Base-by-base conservation (phyloP, 1,140 invertebrate species). In the Apis dorsata region DNA sequence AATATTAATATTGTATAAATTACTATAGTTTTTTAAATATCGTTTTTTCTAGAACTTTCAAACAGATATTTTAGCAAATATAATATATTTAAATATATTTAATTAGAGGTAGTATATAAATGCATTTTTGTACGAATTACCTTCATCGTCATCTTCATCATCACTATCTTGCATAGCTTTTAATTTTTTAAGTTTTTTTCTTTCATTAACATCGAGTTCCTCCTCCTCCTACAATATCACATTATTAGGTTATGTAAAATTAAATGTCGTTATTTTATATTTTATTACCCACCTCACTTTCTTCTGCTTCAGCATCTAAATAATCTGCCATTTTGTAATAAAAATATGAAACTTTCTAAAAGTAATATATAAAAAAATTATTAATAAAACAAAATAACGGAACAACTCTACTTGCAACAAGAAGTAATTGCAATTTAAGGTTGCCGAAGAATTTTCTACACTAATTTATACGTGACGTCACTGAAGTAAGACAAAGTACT, bases 241-340 rank as follows among this genome's bases (percentile, higher is more conserved):
- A 5, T 44, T 44, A 2, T 60, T 60, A 76, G 65, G 49, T 82
- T 82, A 63, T 19, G 2, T 7, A 5, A n/a, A 66, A n/a, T 53
- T n/a, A n/a, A 63, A 49, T 70, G 1, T 8, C 8, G 0, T 19
- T 1, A 21, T 10, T 72, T 0, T 55, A 21, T 24, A 19, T n/a
- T 17, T 59, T 28, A 51, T 59, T 57, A 9, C 2, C 3, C 1
- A 96, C 97, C 95, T 97, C 97, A 91, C 96, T 97, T 92, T 97
- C 97, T 90, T 97, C 97, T 5, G 97, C 97, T 93, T 98, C 97
- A 1, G 96, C 96, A 81, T 97, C 97, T 66, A 98, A 92, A 93
- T 97, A 98, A 92, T 97, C 96, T 15, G 86, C 74, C 87, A 88
- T 88, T 44, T 59, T 51, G 53, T 44, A 21, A 44, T n/a, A 65